Base-by-base conservation (phyloP, 1,140 invertebrate genomes). In the Melitaea cinxia region DNA sequence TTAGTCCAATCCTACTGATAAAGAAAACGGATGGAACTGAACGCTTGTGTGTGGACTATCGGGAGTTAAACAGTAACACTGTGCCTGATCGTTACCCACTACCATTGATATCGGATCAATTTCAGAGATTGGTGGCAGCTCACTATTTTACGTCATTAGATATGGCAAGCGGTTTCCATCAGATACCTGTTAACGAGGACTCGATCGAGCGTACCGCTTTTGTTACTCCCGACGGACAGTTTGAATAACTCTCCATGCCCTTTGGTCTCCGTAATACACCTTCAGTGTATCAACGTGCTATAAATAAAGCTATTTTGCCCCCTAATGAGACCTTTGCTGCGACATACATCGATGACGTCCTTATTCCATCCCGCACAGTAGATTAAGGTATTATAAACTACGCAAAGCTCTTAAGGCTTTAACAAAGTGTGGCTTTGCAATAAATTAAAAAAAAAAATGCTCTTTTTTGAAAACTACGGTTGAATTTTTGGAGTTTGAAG, bases 41-140 rank as follows among this genome's bases (percentile, higher is more conserved):
- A 12, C n/a, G 53, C 17, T 9, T 56, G 21, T 50, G 47, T n/a
- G 47, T 50, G 7, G 47, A 50, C n/a, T 50, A 50, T 17, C 47
- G 47, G 12, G 53, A 56, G 19, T 10, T 56, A 6, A 55, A 55
- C 21, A 15, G 21, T 10, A 37, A 56, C 21, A 39, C 53, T 1
- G 15, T 56, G 3, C 30, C 53, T 1, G 53, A 39, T 24, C 33
- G 15, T 7, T 42, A 17, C 7, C 37, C 37, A 5, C 9, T 42
- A 9, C 37, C 37, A 2, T 15, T 42, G 4, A 56, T 56, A 2
- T 37, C 53, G 0, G 53, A 56, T 21, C 33, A 56, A 56, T 39
- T 56, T 12, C 15, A 4, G 2, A 37, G 35, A 6, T 42, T 9
- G 6, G 7, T 4, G 37, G 37, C 7, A 6, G 5, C 4, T 17